These are phyloP conservation scores for Teleogryllus oceanicus DNA, from an alignment of 2,888 invertebrate genomes.

Conservation along the genomic window DNA sequence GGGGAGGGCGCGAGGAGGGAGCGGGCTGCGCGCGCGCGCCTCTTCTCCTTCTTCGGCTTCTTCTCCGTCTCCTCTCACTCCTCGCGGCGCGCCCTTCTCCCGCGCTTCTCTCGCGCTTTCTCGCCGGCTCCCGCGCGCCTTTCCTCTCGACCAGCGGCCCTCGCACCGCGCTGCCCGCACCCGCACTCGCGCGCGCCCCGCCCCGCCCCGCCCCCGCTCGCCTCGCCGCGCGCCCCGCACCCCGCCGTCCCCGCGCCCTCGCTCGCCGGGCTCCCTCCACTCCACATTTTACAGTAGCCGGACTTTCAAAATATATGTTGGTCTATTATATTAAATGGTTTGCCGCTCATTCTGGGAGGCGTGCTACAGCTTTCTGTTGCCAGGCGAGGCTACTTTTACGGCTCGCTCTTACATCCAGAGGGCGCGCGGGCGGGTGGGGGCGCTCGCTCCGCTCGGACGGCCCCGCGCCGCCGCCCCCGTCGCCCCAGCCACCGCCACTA, in stretches of 20 bases:
- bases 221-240: background rate
- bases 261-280: constrained; percentile 22
- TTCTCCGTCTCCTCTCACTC: constrained; percentile 11
- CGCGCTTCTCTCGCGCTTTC: constrained; percentile 20
- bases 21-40: background rate
- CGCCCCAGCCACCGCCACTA: background rate
- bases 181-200: background rate
- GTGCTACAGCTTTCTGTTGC: constrained; percentile 18
- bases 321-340: constrained; percentile 18
- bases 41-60: constrained; percentile 19
- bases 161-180: background rate
- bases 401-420: constrained; percentile 10
- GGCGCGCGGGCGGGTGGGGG: background rate
- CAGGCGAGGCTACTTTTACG: constrained; percentile 10
- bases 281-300: constrained; percentile 29
- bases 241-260: background rate
- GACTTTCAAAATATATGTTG: constrained; percentile 28
- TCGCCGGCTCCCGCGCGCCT: constrained; percentile 20
- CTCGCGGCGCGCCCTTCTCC: background rate
- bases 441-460: background rate
- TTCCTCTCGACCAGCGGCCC: background rate
- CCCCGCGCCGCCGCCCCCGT: background rate
- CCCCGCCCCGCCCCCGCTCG: background rate
- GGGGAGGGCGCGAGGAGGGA: background rate
- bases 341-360: constrained; percentile 18